phyloP scores from a whole-genome alignment of 2,888 invertebrate species.

The Drosophila sordidula region DNA sequence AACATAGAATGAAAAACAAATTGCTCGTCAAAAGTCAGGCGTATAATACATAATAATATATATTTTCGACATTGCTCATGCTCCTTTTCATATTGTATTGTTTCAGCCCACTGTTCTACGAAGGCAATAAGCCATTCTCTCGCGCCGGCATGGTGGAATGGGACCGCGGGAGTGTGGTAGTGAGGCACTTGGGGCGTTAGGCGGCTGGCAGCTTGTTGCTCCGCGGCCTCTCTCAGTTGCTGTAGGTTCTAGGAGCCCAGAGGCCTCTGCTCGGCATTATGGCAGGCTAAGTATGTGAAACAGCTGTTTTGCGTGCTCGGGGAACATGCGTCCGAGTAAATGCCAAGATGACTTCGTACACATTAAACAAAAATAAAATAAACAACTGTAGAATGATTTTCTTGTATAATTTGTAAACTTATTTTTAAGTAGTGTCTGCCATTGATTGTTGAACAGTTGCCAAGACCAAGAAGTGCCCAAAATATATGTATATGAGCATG shows the following conservation, averaged over 20 bases:
- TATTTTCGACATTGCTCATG: no score
- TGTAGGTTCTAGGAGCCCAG: constrained; percentile 29
- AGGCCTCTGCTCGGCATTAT: constrained; percentile 14
- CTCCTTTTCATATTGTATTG: no score
- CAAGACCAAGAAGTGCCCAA: constrained; percentile 49
- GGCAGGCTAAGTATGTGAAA: constrained; percentile 43
- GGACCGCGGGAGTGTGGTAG: constrained; percentile 6
- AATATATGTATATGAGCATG: constrained; percentile 5
- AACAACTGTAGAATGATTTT: constrained; percentile 44
- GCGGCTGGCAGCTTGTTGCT: constrained; percentile 67
- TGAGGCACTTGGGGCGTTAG: constrained; percentile 19
- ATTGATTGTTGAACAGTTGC: constrained; percentile 52
- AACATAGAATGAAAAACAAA: no score
- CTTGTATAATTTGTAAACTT: constrained; percentile 41
- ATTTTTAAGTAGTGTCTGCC: constrained; percentile 45
- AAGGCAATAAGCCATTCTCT: constrained; percentile 25
- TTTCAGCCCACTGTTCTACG: constrained; percentile 36
- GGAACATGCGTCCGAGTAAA: constrained; percentile 17
- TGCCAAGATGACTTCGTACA: constrained; percentile 32
- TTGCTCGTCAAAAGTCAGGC: no score
- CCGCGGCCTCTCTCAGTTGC: constrained; percentile 10
- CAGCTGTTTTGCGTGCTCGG: constrained; percentile 59
- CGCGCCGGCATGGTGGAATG: constrained; percentile 19
- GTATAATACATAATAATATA: no score
- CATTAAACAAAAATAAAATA: constrained; percentile 38